Evolutionary conservation across 1,140 invertebrate species (phyloP).

Genomic region (Ips nitidus): DNA sequence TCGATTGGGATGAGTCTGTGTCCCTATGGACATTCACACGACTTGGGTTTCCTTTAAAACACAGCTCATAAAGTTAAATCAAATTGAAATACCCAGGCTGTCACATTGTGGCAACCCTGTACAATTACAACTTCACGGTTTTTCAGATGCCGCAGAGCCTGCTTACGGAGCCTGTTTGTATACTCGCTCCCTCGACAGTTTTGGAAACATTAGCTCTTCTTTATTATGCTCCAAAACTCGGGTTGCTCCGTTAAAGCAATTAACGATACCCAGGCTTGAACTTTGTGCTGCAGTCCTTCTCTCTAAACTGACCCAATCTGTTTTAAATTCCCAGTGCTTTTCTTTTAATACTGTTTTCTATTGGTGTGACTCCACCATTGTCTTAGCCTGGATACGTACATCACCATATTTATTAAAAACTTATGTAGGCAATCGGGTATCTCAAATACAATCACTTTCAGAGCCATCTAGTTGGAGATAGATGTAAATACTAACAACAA

Average conservation of each 20-base stretch:
- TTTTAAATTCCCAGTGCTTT: constrained; percentile 40
- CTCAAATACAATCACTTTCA: constrained; percentile 45
- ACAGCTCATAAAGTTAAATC: constrained; percentile 6
- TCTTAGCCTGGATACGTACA: constrained; percentile 50
- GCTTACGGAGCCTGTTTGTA: constrained; percentile 33
- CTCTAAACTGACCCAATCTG: constrained; percentile 38
- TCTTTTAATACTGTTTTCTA: constrained; percentile 51
- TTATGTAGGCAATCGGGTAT: constrained; percentile 52
- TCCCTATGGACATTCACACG: constrained; percentile 1
- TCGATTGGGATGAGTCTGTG: constrained; percentile 10
- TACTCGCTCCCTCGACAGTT: constrained; percentile 29
- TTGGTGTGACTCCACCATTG: no score
- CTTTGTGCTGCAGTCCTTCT: constrained; percentile 45
- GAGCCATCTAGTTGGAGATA: constrained; percentile 50
- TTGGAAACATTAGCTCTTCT: constrained; percentile 12
- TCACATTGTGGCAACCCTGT: constrained; percentile 13
- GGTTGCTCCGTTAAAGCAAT: constrained; percentile 41
- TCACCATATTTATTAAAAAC: constrained; percentile 45
- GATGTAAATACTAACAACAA: constrained; percentile 45
- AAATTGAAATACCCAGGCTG: constrained; percentile 9
- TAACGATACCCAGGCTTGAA: constrained; percentile 40
- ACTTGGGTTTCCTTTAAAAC: constrained; percentile 11
- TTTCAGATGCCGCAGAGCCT: constrained; percentile 26
- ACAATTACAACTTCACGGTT: constrained; percentile 27
- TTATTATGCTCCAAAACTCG: constrained; percentile 39